These are phyloP conservation scores for Trachelus stipa DNA, from an alignment of 2,888 invertebrate genomes.

Conservation along the genomic window DNA sequence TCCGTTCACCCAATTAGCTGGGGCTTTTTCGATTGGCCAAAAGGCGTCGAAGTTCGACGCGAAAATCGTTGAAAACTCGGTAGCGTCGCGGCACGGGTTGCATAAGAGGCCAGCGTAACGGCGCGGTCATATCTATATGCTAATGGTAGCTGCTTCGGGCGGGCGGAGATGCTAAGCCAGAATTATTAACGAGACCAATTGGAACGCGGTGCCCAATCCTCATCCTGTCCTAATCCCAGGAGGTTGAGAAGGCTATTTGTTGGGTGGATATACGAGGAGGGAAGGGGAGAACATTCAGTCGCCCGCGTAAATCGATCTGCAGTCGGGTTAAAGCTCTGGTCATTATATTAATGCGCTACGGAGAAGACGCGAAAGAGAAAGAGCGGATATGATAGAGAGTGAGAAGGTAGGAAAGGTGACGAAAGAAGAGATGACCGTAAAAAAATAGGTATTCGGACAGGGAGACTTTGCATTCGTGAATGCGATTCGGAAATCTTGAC, in stretches of 20 bases:
- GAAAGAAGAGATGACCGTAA: no score
- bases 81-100: no score
- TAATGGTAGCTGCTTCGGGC: slow-evolving; percentile 13
- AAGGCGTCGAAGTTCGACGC: no score
- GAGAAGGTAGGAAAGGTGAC: slow-evolving; percentile 9
- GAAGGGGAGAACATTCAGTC: no score
- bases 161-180: slow-evolving; percentile 23
- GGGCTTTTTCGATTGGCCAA: no score
- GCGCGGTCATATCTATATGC: slow-evolving; percentile 21
- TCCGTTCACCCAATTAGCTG: no score
- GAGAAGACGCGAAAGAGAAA: slow-evolving; percentile 9
- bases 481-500: no score
- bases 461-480: no score
- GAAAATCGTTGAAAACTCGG: no score
- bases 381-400: slow-evolving; percentile 4
- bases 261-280: no score
- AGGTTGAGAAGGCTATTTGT: background rate
- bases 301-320: no score
- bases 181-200: slow-evolving; percentile 45
- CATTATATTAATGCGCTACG: slow-evolving; percentile 11
- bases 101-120: background rate
- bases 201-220: slow-evolving; percentile 21
- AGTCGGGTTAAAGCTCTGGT: background rate
- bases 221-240: background rate
- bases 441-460: no score